Percentiles rank a stretch among this genome's conserved stretches.
These are phyloP conservation scores for Paratrypauchen microcephalus DNA, from an alignment of 2,797 vertebrate genomes.

Conservation along the genomic window DNA sequence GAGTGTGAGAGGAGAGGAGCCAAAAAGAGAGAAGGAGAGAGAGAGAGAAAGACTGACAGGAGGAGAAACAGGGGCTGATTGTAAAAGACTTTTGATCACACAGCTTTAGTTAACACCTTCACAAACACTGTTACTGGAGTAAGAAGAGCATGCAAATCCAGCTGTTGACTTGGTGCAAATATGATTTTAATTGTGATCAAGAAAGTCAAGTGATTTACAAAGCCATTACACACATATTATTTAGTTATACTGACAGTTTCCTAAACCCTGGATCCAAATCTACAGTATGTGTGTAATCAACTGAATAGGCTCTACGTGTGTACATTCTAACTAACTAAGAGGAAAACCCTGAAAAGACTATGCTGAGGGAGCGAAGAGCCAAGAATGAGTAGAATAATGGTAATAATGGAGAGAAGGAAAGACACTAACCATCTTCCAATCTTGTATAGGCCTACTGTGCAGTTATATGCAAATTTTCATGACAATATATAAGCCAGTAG, in stretches of 20 bases:
- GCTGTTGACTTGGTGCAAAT: not conserved
- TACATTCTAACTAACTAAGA: no score
- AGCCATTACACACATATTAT: not conserved
- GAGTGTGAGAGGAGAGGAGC: slow-evolving; percentile 30
- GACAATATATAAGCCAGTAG: no score
- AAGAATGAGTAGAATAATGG: no score
- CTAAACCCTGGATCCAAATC: not conserved
- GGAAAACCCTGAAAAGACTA: no score
- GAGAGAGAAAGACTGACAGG: slow-evolving; percentile 12
- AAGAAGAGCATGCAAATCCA: not conserved
- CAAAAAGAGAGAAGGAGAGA: slow-evolving; percentile 20
- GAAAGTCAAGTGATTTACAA: not conserved
- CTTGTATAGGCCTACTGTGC: no score
- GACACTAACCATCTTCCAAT: no score
- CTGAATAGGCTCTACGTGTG: no score
- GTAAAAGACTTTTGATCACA: slow-evolving; percentile 42
- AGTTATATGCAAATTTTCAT: no score
- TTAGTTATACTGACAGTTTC: not conserved
- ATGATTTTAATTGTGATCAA: not conserved
- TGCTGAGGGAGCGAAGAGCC: no score
- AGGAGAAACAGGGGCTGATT: no score
- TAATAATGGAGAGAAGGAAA: no score
- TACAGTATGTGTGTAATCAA: no score
- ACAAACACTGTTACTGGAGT: slow-evolving; percentile 24
- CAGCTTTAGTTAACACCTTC: slow-evolving; percentile 41